Percentiles rank a stretch among this genome's conserved stretches.
Conservation (phyloP, 2,797 vertebrate species). For the Manis pentadactyla region DNA sequence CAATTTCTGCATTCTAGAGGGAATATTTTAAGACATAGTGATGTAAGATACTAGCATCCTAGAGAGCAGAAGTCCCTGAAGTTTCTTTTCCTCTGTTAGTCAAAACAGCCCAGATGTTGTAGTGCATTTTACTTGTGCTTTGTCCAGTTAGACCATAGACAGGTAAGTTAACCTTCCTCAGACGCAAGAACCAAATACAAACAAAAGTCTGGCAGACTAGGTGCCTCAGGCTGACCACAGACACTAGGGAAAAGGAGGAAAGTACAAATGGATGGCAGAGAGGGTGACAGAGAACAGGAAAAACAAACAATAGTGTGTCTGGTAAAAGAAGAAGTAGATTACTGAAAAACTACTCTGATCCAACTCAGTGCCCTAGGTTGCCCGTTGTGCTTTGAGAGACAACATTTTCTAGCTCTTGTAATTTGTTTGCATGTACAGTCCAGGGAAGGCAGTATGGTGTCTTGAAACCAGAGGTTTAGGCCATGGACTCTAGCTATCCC, state of each 20-base stretch:
- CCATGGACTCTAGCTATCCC: accelerated
- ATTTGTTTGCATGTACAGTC: background rate
- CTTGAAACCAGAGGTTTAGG: background rate
- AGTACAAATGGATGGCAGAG: background rate
- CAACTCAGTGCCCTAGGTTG: background rate
- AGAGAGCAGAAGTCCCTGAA: background rate
- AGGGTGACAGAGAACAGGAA: background rate
- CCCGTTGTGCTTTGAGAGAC: background rate
- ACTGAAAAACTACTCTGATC: background rate
- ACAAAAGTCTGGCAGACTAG: accelerated
- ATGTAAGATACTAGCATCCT: background rate
- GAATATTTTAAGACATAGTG: background rate
- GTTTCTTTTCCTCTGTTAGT: background rate
- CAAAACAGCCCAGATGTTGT: background rate
- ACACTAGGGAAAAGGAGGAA: background rate
- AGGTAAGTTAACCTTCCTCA: background rate
- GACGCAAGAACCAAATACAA: background rate
- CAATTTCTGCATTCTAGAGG: background rate
- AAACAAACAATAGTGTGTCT: background rate
- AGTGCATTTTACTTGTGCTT: background rate
- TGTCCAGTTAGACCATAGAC: background rate
- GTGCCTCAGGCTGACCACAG: background rate
- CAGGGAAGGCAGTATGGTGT: background rate
- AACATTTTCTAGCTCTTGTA: background rate
- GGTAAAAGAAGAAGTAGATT: background rate